phyloP scores from a whole-genome alignment of 35 echinoderm and acorn worm species.

The Patiria miniata region DNA sequence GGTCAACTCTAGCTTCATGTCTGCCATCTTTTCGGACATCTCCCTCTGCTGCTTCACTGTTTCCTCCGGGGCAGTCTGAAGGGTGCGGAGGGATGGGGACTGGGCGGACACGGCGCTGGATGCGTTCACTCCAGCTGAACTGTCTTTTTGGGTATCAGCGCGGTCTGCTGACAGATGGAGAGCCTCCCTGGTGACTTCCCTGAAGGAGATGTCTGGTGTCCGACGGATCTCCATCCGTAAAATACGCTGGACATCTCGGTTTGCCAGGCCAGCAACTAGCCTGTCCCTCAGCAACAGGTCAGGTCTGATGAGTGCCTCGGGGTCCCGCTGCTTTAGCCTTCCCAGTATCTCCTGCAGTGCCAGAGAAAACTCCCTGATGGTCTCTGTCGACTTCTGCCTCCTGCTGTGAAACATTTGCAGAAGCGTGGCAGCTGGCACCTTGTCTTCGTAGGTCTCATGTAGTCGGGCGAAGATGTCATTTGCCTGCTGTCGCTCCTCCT shows the following conservation, averaged over 20 bases:
- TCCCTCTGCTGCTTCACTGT: neutral
- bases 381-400: neutral
- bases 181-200: too few relatives aligned
- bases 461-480: neutral
- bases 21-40: neutral
- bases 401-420: neutral
- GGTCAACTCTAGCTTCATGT: neutral
- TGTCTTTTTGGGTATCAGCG: too few relatives aligned
- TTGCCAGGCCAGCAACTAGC: too few relatives aligned
- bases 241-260: too few relatives aligned
- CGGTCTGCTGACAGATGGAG: too few relatives aligned
- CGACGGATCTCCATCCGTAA: too few relatives aligned
- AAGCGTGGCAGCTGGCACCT: neutral
- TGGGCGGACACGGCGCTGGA: neutral
- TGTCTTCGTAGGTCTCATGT: neutral
- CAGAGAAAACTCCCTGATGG: neutral
- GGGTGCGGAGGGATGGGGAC: neutral
- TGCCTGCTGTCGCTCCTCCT: neutral
- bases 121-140: too few relatives aligned
- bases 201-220: too few relatives aligned
- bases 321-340: too few relatives aligned
- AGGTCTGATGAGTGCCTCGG: too few relatives aligned
- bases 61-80: neutral
- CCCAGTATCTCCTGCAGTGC: neutral
- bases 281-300: too few relatives aligned